Conservation (phyloP, 2,888 invertebrate species). For the Flexamia atlantica region DNA sequence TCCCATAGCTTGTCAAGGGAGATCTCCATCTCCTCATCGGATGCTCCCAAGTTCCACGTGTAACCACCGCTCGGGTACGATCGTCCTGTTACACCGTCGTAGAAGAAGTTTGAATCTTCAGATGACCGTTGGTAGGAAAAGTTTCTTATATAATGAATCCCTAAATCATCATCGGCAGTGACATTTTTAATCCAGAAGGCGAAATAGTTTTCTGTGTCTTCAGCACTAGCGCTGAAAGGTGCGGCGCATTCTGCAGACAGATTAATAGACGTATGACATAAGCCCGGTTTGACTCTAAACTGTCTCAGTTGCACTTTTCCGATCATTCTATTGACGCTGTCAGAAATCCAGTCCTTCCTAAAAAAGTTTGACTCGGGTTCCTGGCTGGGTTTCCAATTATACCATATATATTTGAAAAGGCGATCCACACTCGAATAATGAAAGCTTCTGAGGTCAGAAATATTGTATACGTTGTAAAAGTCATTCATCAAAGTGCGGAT, state of each 20-base stretch:
- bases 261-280: not conserved
- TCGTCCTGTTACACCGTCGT: not conserved
- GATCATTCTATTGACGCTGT: not conserved
- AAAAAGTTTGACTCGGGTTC: not conserved
- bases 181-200: not conserved
- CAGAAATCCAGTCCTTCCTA: not conserved
- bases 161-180: too few relatives aligned
- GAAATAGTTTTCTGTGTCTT: not conserved
- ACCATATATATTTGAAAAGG: not conserved
- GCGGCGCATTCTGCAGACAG: not conserved
- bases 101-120: not conserved
- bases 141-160: too few relatives aligned
- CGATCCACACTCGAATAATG: not conserved
- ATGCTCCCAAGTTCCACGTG: not conserved
- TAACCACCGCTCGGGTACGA: not conserved
- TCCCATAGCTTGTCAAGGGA: not conserved
- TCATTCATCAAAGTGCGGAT: not conserved
- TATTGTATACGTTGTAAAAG: not conserved
- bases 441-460: not conserved
- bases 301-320: slow-evolving; percentile 3
- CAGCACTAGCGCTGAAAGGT: not conserved
- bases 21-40: not conserved
- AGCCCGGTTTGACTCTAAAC: not conserved
- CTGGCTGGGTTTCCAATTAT: not conserved
- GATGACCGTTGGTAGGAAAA: not conserved